Conservation (phyloP, 1,140 invertebrate genomes). For the Plodia interpunctella region DNA sequence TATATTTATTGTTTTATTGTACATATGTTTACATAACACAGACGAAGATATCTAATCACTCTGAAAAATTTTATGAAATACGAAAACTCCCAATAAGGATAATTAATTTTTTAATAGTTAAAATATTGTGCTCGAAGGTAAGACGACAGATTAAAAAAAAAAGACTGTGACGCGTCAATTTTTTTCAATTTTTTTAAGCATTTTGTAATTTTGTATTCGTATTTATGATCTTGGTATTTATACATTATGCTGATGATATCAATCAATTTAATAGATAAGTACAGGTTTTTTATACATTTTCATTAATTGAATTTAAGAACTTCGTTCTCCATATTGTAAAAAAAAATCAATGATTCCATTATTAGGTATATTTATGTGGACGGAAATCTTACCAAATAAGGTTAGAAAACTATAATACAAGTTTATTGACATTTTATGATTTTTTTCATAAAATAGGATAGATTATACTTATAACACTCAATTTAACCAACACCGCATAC, state of each 20-base stretch:
- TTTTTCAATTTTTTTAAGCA: slow-evolving; percentile 4
- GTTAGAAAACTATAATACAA: background rate
- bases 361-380: background rate
- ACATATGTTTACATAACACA: slow-evolving; percentile 67
- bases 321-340: no score
- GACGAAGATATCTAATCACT: slow-evolving; percentile 55
- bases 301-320: no score
- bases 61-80: slow-evolving; percentile 34
- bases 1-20: slow-evolving; percentile 72
- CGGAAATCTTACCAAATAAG: background rate
- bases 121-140: slow-evolving; percentile 40
- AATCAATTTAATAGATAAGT: no score
- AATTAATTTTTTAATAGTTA: slow-evolving; percentile 33
- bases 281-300: no score
- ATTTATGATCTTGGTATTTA: background rate
- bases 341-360: no score
- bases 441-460: no score
- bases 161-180: background rate
- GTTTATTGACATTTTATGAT: no score
- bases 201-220: background rate
- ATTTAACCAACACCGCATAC: background rate
- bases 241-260: background rate
- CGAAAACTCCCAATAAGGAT: slow-evolving; percentile 55
- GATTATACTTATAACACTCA: no score
- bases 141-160: slow-evolving; percentile 17